These are phyloP conservation scores for Antigone vipio DNA, from an alignment of 2,113 vertebrate species.

Conservation along the genomic window DNA sequence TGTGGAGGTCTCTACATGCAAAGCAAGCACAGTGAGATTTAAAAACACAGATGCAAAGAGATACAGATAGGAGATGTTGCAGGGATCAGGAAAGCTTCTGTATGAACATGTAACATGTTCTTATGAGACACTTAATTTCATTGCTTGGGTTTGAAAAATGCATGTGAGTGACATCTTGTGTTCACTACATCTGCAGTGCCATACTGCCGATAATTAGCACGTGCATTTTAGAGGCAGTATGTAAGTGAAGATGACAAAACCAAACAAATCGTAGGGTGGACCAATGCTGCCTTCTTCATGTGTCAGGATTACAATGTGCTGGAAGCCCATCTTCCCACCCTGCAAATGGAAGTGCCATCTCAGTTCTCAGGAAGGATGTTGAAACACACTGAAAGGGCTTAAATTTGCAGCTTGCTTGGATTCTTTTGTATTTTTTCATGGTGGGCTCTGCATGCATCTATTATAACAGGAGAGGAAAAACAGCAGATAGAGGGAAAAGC, in stretches of 20 bases:
- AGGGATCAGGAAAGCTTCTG: neutral
- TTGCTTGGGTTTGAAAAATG: neutral
- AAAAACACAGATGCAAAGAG: neutral
- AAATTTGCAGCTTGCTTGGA: neutral
- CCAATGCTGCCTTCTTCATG: neutral
- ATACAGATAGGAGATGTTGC: neutral
- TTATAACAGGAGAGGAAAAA: neutral
- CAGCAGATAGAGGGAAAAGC: neutral
- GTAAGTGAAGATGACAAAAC: neutral
- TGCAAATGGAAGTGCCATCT: neutral
- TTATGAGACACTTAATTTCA: neutral
- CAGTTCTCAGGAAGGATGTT: neutral
- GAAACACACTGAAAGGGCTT: neutral
- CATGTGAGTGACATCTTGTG: constrained; percentile 15
- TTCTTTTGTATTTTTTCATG: neutral
- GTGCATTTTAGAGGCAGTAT: neutral
- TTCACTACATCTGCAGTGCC: neutral
- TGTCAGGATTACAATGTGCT: neutral
- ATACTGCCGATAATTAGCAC: neutral
- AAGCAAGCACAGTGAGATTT: neutral
- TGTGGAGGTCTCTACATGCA: neutral
- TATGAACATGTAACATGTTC: fast-evolving
- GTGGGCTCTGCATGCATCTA: neutral
- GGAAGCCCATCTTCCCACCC: neutral
- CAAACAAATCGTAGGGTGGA: neutral